Evolutionary conservation across 64 coral and sea anemone genomes (phyloP).

Genomic region (Orbicella faveolata): DNA sequence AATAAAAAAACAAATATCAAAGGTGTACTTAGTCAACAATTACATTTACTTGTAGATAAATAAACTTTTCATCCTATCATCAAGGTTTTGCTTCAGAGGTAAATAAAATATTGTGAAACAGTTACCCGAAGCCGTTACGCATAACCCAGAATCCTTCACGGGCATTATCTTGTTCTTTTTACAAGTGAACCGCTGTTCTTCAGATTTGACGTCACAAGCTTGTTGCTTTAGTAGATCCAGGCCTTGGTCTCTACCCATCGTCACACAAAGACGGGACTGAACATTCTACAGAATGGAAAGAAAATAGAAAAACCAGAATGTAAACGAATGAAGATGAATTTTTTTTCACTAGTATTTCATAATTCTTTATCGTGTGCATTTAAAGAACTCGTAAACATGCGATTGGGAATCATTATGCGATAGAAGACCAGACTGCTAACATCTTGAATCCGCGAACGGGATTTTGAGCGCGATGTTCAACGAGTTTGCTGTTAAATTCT

Average conservation of each 20-base stretch:
- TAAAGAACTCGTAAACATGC: too few species aligned
- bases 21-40: too few species aligned
- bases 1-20: too few species aligned
- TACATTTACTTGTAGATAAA: background rate
- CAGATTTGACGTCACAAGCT: conserved; percentile 40
- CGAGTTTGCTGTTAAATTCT: too few species aligned
- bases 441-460: too few species aligned
- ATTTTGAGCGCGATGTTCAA: too few species aligned
- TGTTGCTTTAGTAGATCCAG: conserved; percentile 12
- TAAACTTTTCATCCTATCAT: background rate
- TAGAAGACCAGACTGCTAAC: too few species aligned
- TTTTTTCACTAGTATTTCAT: too few species aligned
- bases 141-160: conserved; percentile 47
- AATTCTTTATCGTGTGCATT: too few species aligned
- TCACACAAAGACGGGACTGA: conserved; percentile 48
- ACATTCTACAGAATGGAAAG: conserved; percentile 42
- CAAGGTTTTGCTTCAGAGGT: background rate
- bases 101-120: background rate
- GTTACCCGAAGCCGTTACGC: conserved; percentile 74
- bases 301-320: background rate
- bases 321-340: too few species aligned
- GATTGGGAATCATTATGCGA: too few species aligned
- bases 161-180: conserved; percentile 38
- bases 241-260: conserved; percentile 1
- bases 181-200: conserved; percentile 59